phyloP scores from a whole-genome alignment of 2,797 vertebrate genomes.

The Parambassis ranga region DNA sequence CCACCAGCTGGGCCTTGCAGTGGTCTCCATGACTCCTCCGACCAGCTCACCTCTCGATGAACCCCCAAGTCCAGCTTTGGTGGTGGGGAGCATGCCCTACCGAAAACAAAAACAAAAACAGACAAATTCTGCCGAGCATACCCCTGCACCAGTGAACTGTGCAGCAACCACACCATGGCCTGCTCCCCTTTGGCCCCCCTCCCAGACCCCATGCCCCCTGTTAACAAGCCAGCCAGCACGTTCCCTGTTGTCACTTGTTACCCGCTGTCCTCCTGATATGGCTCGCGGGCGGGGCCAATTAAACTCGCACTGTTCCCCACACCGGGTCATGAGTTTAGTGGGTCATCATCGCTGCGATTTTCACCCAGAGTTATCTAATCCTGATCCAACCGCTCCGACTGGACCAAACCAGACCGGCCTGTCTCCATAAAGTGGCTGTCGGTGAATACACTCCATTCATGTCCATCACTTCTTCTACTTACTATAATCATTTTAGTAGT shows the following conservation, averaged over 20 bases:
- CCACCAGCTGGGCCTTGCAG: constrained; percentile 6
- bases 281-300: constrained; percentile 72
- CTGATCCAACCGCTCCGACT: constrained; percentile 17
- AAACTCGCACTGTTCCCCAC: constrained; percentile 75
- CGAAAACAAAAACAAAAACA: constrained; percentile 66
- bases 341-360: constrained; percentile 68
- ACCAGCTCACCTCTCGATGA: constrained; percentile 79
- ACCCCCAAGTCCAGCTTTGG: constrained; percentile 63
- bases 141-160: constrained; percentile 75
- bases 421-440: neutral
- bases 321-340: constrained; percentile 82
- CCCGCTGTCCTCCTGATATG: constrained; percentile 65
- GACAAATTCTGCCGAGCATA: constrained; percentile 44
- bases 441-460: neutral
- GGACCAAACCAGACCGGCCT: constrained; percentile 28
- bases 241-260: constrained; percentile 77
- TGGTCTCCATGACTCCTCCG: constrained; percentile 54
- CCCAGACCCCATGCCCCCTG: constrained; percentile 62
- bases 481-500: too few species aligned
- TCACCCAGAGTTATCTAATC: constrained; percentile 66
- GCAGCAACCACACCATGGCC: constrained; percentile 48
- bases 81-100: constrained; percentile 56
- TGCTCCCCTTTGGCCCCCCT: constrained; percentile 29
- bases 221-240: constrained; percentile 76
- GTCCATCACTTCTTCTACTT: too few species aligned